These are phyloP conservation scores for Patella depressa DNA, from an alignment of 2,888 invertebrate species.

Conservation along the genomic window DNA sequence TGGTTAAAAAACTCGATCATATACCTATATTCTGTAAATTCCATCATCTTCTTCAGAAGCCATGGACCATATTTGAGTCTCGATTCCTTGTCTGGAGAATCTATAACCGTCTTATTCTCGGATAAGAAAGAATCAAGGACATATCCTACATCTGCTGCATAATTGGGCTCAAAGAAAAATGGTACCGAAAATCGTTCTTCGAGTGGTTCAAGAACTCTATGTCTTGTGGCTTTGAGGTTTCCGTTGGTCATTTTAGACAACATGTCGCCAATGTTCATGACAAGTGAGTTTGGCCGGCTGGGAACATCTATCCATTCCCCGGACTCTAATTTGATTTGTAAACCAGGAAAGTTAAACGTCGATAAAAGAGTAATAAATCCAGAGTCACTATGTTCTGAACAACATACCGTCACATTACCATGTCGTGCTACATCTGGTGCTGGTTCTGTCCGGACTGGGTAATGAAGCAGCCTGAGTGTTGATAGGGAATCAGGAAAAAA, in stretches of 20 bases:
- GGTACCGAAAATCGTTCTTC: conserved; percentile 50
- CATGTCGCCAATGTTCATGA: conserved; percentile 57
- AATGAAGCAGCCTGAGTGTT: conserved; percentile 54
- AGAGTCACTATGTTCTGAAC: conserved; percentile 50
- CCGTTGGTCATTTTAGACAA: conserved; percentile 52
- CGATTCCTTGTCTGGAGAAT: not conserved
- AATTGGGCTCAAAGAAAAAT: conserved; percentile 54
- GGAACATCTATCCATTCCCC: conserved; percentile 47
- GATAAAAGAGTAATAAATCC: conserved; percentile 49
- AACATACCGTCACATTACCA: conserved; percentile 46
- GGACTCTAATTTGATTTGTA: conserved; percentile 45
- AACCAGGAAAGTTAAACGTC: conserved; percentile 48
- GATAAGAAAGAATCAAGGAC: not conserved
- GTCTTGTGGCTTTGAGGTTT: conserved; percentile 50
- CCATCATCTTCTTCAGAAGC: not conserved
- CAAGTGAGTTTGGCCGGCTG: conserved; percentile 44
- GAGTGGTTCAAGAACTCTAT: conserved; percentile 53
- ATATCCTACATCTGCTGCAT: conserved; percentile 43
- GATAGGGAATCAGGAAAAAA: conserved; percentile 48
- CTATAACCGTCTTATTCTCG: not conserved
- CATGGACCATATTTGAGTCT: not conserved
- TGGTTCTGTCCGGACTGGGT: conserved; percentile 46
- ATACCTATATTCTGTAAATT: not conserved
- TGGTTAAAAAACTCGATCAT: no score
- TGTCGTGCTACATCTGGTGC: conserved; percentile 42